phyloP scores from a whole-genome alignment of 2,797 vertebrate species.

The Tokudaia muenninki region DNA sequence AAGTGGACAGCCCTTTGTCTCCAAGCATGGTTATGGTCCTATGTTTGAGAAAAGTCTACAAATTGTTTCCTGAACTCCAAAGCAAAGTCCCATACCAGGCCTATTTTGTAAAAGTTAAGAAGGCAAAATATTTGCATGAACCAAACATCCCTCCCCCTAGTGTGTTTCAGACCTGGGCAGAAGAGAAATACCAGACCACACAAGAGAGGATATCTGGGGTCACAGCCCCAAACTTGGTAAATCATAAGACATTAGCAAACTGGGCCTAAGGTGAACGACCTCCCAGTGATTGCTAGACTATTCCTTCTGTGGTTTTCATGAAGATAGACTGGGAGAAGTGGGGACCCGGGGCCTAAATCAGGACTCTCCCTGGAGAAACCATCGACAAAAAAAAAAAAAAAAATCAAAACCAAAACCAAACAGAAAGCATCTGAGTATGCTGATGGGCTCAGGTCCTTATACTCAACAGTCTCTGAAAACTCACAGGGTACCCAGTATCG shows the following conservation, averaged over 20 bases:
- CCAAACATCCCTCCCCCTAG: not conserved
- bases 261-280: conserved; percentile 31
- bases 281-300: not conserved
- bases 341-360: conserved; percentile 30
- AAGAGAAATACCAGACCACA: not conserved
- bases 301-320: conserved; percentile 65
- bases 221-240: conserved; percentile 31
- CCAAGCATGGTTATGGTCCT: not conserved
- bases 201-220: not conserved
- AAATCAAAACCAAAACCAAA: not conserved
- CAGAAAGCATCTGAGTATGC: conserved; percentile 23
- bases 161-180: not conserved
- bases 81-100: not conserved
- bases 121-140: conserved; percentile 19
- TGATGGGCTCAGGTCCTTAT: not conserved
- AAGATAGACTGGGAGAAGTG: conserved; percentile 10
- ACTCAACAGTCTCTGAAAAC: not conserved
- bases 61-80: conserved; percentile 47
- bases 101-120: conserved; percentile 46
- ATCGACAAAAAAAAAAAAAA: conserved; percentile 1
- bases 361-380: conserved; percentile 23
- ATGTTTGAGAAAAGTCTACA: conserved; percentile 23
- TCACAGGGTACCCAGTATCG: conserved; percentile 1
- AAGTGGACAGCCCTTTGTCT: not conserved
- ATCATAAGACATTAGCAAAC: conserved; percentile 7